phyloP scores from a whole-genome alignment of 92 coral and sea anemone species.

The Pocillopora grandis region DNA sequence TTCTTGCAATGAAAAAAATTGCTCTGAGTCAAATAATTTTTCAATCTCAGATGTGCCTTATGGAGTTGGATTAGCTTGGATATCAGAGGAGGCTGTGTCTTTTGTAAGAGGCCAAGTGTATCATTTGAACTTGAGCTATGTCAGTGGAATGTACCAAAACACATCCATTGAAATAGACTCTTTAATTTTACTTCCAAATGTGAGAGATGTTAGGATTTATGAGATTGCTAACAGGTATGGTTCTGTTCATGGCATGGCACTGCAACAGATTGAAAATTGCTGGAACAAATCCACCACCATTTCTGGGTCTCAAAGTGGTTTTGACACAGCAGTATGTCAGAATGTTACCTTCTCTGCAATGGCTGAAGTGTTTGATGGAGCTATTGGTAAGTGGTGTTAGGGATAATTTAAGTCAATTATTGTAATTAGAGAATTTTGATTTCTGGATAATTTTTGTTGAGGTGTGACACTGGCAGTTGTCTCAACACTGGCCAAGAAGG shows the following conservation, averaged over 20 bases:
- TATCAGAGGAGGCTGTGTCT: slow-evolving; percentile 28
- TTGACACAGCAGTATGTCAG: slow-evolving; percentile 41
- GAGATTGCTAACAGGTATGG: slow-evolving; percentile 42
- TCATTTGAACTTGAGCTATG: slow-evolving; percentile 69
- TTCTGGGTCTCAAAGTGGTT: slow-evolving; percentile 33
- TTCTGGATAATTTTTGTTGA: too few species aligned
- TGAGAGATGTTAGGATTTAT: slow-evolving; percentile 56
- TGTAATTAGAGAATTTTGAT: not conserved
- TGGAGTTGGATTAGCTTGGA: slow-evolving; percentile 76
- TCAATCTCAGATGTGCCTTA: slow-evolving; percentile 21
- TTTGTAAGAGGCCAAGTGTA: slow-evolving; percentile 58
- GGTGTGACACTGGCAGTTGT: too few species aligned
- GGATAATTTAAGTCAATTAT: not conserved
- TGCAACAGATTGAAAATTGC: slow-evolving; percentile 51
- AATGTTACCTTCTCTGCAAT: slow-evolving; percentile 86
- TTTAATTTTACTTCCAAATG: slow-evolving; percentile 65
- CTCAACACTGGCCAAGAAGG: too few species aligned
- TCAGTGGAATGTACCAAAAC: slow-evolving; percentile 39
- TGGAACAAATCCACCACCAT: slow-evolving; percentile 63
- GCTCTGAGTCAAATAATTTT: slow-evolving; percentile 44
- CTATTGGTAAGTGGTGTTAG: slow-evolving; percentile 70
- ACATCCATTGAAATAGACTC: slow-evolving; percentile 79
- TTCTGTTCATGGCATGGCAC: slow-evolving; percentile 55
- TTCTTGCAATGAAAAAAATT: slow-evolving; percentile 43
- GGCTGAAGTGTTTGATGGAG: slow-evolving; percentile 90